Conservation (phyloP, 2,113 vertebrate genomes). For the Leucosticte australis region DNA sequence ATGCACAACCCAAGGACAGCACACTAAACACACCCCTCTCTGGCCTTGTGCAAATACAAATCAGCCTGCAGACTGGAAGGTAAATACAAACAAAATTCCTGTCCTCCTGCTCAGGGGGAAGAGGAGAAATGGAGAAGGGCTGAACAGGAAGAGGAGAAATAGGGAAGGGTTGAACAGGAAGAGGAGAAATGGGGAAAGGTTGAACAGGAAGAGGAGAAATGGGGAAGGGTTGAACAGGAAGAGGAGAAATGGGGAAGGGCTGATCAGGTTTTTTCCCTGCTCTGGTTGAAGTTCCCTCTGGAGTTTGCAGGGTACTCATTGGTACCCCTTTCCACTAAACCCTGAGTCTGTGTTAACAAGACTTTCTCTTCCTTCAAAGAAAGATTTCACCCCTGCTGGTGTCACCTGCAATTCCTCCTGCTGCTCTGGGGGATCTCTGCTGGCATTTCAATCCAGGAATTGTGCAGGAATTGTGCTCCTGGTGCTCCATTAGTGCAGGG, state of each 20-base stretch:
- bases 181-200: not conserved
- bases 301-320: not conserved
- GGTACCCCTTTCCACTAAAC: not conserved
- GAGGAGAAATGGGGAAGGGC: not conserved
- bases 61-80: not conserved
- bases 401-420: not conserved
- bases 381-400: not conserved
- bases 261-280: not conserved
- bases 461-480: too few species aligned
- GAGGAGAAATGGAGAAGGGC: not conserved
- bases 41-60: constrained; percentile 22
- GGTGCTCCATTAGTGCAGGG: not conserved
- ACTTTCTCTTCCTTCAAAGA: not conserved
- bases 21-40: not conserved
- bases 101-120: not conserved
- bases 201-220: too few species aligned
- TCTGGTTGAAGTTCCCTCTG: not conserved
- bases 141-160: too few species aligned
- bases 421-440: not conserved
- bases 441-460: not conserved
- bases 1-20: not conserved
- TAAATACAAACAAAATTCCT: constrained; percentile 18
- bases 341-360: not conserved
- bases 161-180: too few species aligned
- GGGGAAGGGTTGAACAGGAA: too few species aligned